Evolutionary conservation across 2,797 vertebrate genomes (phyloP).

Genomic region (Carduelis carduelis): DNA sequence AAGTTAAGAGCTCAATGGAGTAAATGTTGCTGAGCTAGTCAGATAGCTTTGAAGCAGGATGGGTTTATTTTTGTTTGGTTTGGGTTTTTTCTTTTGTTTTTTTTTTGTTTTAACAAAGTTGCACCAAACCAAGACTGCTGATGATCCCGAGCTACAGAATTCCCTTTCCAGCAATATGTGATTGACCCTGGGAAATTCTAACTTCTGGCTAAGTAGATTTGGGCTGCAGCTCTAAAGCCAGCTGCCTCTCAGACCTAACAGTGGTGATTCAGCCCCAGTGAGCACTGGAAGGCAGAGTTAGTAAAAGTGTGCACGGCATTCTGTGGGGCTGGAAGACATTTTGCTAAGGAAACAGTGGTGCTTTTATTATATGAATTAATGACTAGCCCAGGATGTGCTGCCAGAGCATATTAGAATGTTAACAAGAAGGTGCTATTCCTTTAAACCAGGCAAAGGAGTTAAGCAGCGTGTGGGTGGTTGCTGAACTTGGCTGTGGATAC

Average conservation of each 20-base stretch:
- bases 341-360: background rate
- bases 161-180: background rate
- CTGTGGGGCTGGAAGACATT: background rate
- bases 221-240: background rate
- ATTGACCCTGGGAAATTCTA: background rate
- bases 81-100: background rate
- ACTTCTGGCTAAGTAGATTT: background rate
- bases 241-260: background rate
- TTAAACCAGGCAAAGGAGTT: background rate
- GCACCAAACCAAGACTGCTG: background rate
- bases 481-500: background rate
- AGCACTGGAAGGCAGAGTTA: background rate
- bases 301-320: background rate
- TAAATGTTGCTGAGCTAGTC: background rate
- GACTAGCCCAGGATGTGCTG: background rate
- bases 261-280: background rate
- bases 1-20: background rate
- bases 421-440: background rate
- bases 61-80: background rate
- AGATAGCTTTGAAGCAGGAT: background rate
- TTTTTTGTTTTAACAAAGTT: background rate
- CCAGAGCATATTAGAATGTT: background rate
- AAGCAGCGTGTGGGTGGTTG: background rate
- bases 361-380: background rate
- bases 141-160: background rate